These are phyloP conservation scores for Platysternon megacephalum DNA, from an alignment of 2,113 vertebrate genomes.

Conservation along the genomic window DNA sequence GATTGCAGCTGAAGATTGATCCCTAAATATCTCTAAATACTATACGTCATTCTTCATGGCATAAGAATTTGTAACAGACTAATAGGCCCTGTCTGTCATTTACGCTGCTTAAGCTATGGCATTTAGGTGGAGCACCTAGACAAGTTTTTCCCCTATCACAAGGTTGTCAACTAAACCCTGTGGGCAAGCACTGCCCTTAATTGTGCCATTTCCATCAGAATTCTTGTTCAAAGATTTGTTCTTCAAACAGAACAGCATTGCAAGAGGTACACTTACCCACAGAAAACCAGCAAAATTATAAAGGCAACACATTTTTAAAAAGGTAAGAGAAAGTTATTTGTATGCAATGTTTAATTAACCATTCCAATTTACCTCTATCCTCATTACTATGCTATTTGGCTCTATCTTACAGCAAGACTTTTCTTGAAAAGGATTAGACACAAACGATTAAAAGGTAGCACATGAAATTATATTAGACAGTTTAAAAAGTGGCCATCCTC, in stretches of 20 bases:
- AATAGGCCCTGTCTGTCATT: not conserved
- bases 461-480: slow-evolving; percentile 10
- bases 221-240: not conserved
- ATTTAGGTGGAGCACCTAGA: not conserved
- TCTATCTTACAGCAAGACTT: not conserved
- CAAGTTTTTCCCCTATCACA: not conserved
- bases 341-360: slow-evolving; percentile 41
- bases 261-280: not conserved
- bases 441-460: not conserved
- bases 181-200: not conserved
- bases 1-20: not conserved
- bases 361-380: slow-evolving; percentile 15
- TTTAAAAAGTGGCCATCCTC: not conserved
- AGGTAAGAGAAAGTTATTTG: not conserved
- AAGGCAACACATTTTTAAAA: slow-evolving; percentile 43
- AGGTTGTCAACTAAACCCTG: not conserved
- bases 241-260: not conserved
- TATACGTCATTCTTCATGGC: not conserved
- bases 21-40: not conserved
- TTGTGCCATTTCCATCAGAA: not conserved
- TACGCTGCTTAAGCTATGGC: not conserved
- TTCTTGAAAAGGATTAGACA: slow-evolving; percentile 5
- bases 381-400: not conserved
- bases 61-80: not conserved
- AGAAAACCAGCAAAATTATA: not conserved